A percentile compares a stretch with the other conserved stretches of the same genome.
phyloP scores from a whole-genome alignment of 2,888 invertebrate species.

The Calliopum simillimum region DNA sequence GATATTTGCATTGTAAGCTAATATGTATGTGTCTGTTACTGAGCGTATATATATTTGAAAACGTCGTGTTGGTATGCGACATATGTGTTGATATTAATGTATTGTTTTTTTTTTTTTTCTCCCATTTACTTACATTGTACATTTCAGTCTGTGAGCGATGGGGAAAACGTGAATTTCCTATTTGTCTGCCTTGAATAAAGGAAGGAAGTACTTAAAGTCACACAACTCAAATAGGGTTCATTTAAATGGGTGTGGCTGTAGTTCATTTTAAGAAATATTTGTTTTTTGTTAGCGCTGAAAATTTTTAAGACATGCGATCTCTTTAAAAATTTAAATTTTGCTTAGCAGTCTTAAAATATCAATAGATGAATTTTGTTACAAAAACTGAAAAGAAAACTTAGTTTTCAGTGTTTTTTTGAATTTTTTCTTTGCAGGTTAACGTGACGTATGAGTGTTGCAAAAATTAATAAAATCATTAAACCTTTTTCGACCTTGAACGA shows the following conservation, averaged over 20 bases:
- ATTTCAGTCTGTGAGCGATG: background rate
- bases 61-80: background rate
- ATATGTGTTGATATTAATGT: constrained; percentile 13
- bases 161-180: constrained; percentile 5
- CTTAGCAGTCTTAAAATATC: background rate
- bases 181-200: constrained; percentile 5
- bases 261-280: too few relatives aligned
- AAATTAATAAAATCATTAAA: too few relatives aligned
- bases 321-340: background rate
- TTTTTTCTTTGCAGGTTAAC: constrained; percentile 10
- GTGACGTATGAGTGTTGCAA: too few relatives aligned
- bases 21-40: background rate
- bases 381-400: background rate
- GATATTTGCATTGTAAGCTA: constrained; percentile 23
- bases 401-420: background rate
- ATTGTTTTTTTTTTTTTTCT: background rate
- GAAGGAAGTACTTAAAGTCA: constrained; percentile 23
- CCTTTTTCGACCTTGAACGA: too few relatives aligned
- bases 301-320: background rate
- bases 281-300: too few relatives aligned
- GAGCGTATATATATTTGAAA: background rate
- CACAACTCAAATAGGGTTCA: constrained; percentile 2
- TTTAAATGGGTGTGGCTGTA: background rate
- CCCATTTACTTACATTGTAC: too few relatives aligned
- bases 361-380: background rate